phyloP scores from a whole-genome alignment of 2,113 vertebrate genomes.

The Eupsittula cactorum region DNA sequence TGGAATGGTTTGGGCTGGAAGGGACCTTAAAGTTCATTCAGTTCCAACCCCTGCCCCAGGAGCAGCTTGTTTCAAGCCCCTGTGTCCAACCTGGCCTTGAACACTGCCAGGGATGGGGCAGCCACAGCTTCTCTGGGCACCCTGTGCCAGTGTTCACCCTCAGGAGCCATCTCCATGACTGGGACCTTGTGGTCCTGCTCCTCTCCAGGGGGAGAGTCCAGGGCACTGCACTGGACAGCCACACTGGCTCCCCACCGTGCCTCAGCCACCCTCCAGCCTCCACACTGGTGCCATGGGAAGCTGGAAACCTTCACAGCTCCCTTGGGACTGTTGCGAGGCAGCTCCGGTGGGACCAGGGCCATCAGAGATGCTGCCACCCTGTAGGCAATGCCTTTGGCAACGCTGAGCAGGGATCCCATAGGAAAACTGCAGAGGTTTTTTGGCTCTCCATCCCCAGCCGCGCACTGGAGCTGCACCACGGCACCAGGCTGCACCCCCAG shows the following conservation, averaged over 20 bases:
- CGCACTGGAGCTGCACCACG: rapidly evolving
- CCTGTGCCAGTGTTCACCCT: not conserved
- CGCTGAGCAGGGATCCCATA: not conserved
- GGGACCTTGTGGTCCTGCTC: rapidly evolving
- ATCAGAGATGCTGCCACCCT: not conserved
- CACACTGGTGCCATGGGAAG: rapidly evolving
- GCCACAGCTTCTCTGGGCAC: not conserved
- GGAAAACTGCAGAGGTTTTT: not conserved
- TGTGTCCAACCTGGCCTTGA: not conserved
- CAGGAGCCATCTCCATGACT: not conserved
- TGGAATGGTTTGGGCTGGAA: not conserved
- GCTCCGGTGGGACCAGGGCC: not conserved
- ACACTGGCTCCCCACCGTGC: rapidly evolving
- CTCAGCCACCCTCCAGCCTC: not conserved
- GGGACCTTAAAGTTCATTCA: not conserved
- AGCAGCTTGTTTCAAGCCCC: not conserved
- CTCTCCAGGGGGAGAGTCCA: rapidly evolving
- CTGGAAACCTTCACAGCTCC: not conserved
- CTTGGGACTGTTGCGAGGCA: rapidly evolving
- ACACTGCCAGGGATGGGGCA: not conserved
- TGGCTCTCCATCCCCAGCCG: not conserved
- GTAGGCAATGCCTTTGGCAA: not conserved
- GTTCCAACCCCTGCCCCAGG: not conserved
- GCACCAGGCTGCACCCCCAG: rapidly evolving
- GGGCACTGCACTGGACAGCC: not conserved